Base-by-base conservation (phyloP, 1,140 invertebrate genomes). In the Neodiprion fabricii region DNA sequence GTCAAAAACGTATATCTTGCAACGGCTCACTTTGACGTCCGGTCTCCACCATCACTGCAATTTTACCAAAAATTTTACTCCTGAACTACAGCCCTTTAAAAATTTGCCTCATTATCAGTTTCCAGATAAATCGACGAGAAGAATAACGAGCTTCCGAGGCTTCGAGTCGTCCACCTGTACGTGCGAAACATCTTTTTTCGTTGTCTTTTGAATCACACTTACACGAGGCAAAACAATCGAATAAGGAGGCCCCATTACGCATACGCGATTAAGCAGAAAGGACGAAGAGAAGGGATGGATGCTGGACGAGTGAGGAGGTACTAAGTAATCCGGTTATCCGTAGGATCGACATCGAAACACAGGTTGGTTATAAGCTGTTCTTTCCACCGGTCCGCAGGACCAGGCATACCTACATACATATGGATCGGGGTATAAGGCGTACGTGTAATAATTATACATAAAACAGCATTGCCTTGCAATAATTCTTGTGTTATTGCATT, bases 401-500 rank as follows among this genome's bases (percentile, higher is more conserved):
- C 28, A 3, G 53, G 53, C 7, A 61, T 61, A 61, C 11, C 11
- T 61, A 61, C 28, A 40, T 40, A 40, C 28, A 40, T 40, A 40
- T 40, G 28, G 28, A 40, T 40, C 28, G 28, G 1, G 28, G 28
- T 40, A 40, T 40, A 40, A 40, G 28, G 28, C 73, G 78, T 71
- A 76, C 67, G 14, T 77, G 75, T 75, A 81, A 40, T 85, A 86
- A 86, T 87, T 86, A 87, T 82, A 82, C 84, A 86, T 85, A 86
- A 87, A 86, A 81, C 85, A 86, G 86, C 85, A 87, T 86, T 83
- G 86, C 85, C 80, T 85, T 84, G 81, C 84, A 81, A 85, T 86
- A 86, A 85, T 85, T 87, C 83, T 86, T 84, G 75, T 75, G 81
- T 86, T 86, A 86, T 87, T 87, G 83, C 84, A 84, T 87, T 87